Percentiles rank a stretch among this genome's conserved stretches.
Conservation (phyloP, 2,113 vertebrate genomes). For the Furnarius figulus region DNA sequence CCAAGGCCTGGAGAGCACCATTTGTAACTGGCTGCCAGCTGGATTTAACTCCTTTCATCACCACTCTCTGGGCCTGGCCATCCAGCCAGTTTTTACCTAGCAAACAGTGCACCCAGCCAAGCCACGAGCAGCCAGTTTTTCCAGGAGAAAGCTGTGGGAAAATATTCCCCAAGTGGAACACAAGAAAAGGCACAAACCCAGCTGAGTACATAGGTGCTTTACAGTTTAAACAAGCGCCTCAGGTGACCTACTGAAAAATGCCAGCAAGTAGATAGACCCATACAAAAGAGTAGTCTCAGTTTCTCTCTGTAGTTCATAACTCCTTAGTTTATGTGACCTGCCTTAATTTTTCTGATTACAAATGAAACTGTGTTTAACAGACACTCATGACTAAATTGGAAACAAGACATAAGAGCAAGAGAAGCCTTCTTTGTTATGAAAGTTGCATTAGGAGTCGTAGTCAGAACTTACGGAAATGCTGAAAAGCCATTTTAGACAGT, state of each 20-base stretch:
- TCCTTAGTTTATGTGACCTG: neutral
- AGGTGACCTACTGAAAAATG: neutral
- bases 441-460: neutral
- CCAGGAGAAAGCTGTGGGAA: neutral
- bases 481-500: neutral
- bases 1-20: neutral
- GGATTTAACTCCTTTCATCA: neutral
- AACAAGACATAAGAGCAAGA: neutral
- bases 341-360: neutral
- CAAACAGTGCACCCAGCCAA: neutral
- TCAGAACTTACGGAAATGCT: neutral
- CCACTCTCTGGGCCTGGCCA: neutral
- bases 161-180: neutral
- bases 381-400: neutral
- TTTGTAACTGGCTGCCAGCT: neutral
- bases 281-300: neutral
- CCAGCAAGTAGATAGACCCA: neutral
- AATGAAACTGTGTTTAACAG: neutral
- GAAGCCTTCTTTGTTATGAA: neutral
- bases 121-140: neutral
- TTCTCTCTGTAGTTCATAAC: neutral
- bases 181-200: neutral
- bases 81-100: neutral
- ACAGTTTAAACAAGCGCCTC: neutral
- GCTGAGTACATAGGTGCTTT: neutral